Base-by-base conservation (phyloP, 1,140 invertebrate genomes). In the Drosophila littoralis region DNA sequence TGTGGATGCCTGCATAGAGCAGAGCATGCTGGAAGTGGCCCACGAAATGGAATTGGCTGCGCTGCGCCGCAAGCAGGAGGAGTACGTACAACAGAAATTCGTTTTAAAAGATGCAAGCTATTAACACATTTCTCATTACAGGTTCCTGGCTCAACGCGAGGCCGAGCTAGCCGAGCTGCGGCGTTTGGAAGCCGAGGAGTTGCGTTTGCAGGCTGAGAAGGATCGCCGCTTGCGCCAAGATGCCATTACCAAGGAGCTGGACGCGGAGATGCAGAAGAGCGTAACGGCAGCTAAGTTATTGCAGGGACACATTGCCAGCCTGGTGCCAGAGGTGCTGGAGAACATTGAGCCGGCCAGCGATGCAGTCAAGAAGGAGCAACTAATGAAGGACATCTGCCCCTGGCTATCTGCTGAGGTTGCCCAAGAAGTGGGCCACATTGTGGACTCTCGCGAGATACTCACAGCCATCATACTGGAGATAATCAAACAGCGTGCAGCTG, bases 1-100 rank as follows among this genome's bases (percentile, higher is more conserved):
- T 33, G 96, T 98, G 15, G 97, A 97, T 22, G 97, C 97, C 91
- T 97, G 97, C 35, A 94, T 98, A 42, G 96, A 98, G 88, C 97
- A 98, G 93, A 95, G 97, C 9, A 93, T 98, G 74, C 94, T 96
- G 5, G 97, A 98, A 92, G 95, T 96, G 45, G 93, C 96, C 7
- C 95, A 96, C 83, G 96, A 97, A 85, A 96, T 97, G 90, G 96
- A 96, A 92, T 92, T 96, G 61, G 94, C 94, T 7, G 94, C 95
- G 7, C 93, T 97, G 59, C 93, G 95, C 13, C 94, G 96, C 72
- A 95, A 97, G 79, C 97, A 97, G 92, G 94, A 97, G 74, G 94
- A 90, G 91, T 92, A 81, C 66, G 68, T 65, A 9, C 7, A 42
- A 13, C n/a, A 2, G 1, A 22, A 35, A n/a, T n/a, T 22, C 13